Base-by-base conservation (phyloP, 2,888 invertebrate species). In the Cosmia trapezina region DNA sequence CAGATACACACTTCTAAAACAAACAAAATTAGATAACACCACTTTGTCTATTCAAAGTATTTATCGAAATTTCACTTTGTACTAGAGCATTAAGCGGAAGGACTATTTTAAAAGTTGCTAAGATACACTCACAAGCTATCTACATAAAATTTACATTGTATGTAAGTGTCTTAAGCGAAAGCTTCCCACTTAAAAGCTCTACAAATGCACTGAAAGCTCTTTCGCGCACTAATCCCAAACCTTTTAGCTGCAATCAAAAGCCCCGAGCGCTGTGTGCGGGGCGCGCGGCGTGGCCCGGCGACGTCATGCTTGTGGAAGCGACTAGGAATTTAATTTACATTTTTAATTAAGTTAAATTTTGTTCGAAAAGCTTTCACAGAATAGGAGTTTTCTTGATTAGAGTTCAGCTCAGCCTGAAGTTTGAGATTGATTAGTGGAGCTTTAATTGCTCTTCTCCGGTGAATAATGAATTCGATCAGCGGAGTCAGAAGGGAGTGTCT, bases 161-260 rank as follows among this genome's bases (percentile, higher is more conserved):
- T 94, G 95, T 96, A 96, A 95, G 96, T 96, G 93, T 96, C 95
- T 96, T 95, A 95, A 96, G 96, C 95, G 94, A 96, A 95, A 95
- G 96, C 95, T 96, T 96, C 96, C 96, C 96, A 96, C 95, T 96
- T 96, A 96, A 96, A 96, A 96, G 96, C 96, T 96, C 96, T 95
- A 96, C 96, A 96, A 96, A 96, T 96, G 96, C 96, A 96, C 95
- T 95, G 96, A 96, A 96, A 96, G 96, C 96, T 96, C 96, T 96
- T 95, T 96, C 96, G 96, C 96, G 95, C 95, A 96, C 96, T 96
- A 96, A 95, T 95, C 95, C 95, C 96, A 95, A 95, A 95, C 96
- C 96, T 96, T 96, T 96, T 96, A 96, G 96, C 96, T 96, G 96
- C 96, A 96, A 96, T 96, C 96, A 96, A 96, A 96, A 96, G 96